phyloP scores from a whole-genome alignment of 2,888 invertebrate species.

The Scaptomyza reducta region DNA sequence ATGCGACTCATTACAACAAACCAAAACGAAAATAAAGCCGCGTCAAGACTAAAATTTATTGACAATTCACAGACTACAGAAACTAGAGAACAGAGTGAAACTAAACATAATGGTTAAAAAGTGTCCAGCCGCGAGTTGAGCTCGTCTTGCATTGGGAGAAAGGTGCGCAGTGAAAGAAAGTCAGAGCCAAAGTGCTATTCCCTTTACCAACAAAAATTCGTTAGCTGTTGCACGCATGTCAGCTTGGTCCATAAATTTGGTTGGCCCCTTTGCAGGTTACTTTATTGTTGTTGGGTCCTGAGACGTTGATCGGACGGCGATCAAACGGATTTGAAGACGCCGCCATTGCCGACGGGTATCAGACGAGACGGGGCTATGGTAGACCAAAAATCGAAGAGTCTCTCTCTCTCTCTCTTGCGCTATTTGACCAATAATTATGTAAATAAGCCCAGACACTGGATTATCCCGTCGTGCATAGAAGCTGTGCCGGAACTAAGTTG shows the following conservation, averaged over 20 bases:
- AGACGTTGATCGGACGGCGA: slow-evolving; percentile 43
- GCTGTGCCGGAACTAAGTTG: slow-evolving; percentile 76
- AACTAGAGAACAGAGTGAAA: slow-evolving; percentile 7
- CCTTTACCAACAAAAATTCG: slow-evolving; percentile 24
- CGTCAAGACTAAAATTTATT: slow-evolving; percentile 73
- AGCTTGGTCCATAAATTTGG: slow-evolving; percentile 65
- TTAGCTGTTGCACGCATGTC: slow-evolving; percentile 59
- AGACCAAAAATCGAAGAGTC: slow-evolving; percentile 28
- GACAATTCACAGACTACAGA: slow-evolving; percentile 54
- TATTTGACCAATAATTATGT: slow-evolving; percentile 74
- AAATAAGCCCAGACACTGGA: slow-evolving; percentile 65
- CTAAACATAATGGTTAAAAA: slow-evolving; percentile 72
- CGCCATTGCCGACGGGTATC: slow-evolving; percentile 59
- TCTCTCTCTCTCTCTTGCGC: slow-evolving; percentile 14
- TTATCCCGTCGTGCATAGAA: slow-evolving; percentile 73
- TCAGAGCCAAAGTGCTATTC: background rate
- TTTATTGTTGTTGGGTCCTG: slow-evolving; percentile 35
- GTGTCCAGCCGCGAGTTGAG: slow-evolving; percentile 68
- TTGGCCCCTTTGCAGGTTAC: slow-evolving; percentile 33
- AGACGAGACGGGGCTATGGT: slow-evolving; percentile 22
- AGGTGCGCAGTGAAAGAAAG: slow-evolving; percentile 56
- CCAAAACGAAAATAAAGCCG: slow-evolving; percentile 35
- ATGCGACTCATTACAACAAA: slow-evolving; percentile 65
- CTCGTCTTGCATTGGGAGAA: slow-evolving; percentile 46
- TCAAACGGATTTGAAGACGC: slow-evolving; percentile 77